Base-by-base conservation (phyloP, 2,888 invertebrate genomes). In the Meganola albula region DNA sequence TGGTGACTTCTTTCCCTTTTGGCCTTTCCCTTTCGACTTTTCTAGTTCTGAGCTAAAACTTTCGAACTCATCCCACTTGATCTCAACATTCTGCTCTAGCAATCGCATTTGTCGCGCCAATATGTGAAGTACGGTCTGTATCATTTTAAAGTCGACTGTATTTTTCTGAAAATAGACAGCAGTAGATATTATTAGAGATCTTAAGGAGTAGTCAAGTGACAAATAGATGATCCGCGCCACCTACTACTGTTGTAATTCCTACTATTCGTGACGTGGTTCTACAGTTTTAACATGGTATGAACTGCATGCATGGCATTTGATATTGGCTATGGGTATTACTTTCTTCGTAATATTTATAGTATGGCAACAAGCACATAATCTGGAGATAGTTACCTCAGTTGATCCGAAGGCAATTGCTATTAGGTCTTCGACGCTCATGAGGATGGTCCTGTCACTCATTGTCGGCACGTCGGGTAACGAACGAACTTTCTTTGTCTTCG, bases 91-190 rank as follows among this genome's bases (percentile, higher is more conserved):
- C 20, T 74, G 74, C 37, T 75, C 66, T 1, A 82, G 53, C 43
- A 82, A 27, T 1, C 78, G 73, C 57, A 77, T 53, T 21, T 80
- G 78, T 1, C 74, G 60, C 7, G 82, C 82, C 12, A 83, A 36
- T 22, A 80, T 74, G 24, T 71, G 63, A 2, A 84, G 56, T 1
- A 83, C 51, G 4, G 63, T 59, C 54, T 82, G 71, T 2, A 84
- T 1, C 34, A 74, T 27, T 54, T 82, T 41, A 10, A 41, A 48
- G 9, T 44, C 30, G 6, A 40, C 23, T n/a, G 12, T 13, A 10
- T 44, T 45, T 10, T 14, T 12, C 44, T 45, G 24, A 9, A 45
- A 44, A 10, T 0, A 23, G 2, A n/a, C n/a, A n/a, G n/a, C n/a
- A n/a, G n/a, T n/a, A n/a, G n/a, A n/a, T n/a, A n/a, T n/a, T n/a